Evolutionary conservation across 2,113 vertebrate species (phyloP).

Genomic region (Apistogramma diplotaenia): DNA sequence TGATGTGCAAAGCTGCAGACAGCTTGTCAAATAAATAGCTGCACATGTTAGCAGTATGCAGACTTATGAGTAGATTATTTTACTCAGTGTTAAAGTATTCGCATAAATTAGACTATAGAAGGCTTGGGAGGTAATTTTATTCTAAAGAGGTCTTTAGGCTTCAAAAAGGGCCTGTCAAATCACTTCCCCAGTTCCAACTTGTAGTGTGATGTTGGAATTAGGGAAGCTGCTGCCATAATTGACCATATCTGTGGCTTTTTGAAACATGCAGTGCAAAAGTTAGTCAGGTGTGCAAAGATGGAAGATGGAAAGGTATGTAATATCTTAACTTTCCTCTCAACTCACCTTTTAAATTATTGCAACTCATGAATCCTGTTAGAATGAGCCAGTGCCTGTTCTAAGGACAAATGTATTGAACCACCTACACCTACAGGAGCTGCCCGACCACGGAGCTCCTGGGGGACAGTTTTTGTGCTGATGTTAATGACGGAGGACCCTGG

Average conservation of each 20-base stretch:
- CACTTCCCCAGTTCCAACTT: no score
- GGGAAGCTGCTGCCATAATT: background rate
- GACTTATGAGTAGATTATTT: background rate
- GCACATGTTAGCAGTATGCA: background rate
- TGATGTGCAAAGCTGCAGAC: constrained; percentile 7
- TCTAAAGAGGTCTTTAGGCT: background rate
- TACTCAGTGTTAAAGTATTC: background rate
- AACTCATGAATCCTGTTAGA: background rate
- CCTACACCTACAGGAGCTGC: background rate
- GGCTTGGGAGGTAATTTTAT: background rate
- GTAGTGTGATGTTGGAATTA: no score
- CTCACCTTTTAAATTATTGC: background rate
- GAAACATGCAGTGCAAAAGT: background rate
- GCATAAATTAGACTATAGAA: background rate
- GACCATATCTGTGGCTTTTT: background rate
- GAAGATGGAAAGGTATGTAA: background rate
- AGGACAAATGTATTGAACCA: background rate
- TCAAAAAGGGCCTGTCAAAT: no score
- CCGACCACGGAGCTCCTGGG: background rate
- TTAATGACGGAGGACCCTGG: background rate
- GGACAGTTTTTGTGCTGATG: background rate
- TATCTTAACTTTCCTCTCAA: background rate
- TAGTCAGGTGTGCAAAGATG: background rate
- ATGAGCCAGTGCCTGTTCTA: background rate
- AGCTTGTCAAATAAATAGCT: background rate